A percentile compares a stretch with the other conserved stretches of the same genome.
Conservation (phyloP, 2,797 vertebrate species). For the Corythornis leucogaster region DNA sequence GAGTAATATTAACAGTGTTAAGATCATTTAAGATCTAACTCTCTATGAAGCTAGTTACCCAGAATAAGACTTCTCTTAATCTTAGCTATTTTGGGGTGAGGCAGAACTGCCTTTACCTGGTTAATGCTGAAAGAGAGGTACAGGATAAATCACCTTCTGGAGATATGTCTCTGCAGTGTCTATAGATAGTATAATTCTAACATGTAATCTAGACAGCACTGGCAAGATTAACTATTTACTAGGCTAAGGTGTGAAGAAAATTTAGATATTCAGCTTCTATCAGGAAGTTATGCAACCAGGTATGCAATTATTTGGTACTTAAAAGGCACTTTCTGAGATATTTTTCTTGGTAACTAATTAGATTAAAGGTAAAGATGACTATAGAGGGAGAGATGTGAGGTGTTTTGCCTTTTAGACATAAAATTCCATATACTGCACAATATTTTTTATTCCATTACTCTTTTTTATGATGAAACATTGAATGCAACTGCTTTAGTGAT, state of each 20-base stretch:
- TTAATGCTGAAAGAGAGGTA: not conserved
- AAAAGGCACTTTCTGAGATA: not conserved
- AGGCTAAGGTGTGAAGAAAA: not conserved
- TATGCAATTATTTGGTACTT: not conserved
- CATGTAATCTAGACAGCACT: not conserved
- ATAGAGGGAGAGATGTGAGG: not conserved
- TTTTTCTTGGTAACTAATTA: not conserved
- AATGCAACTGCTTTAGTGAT: not conserved
- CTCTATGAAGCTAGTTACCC: not conserved
- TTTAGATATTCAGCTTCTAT: not conserved
- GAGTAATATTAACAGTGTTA: not conserved
- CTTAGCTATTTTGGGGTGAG: not conserved
- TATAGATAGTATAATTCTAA: not conserved
- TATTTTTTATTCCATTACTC: constrained; percentile 32
- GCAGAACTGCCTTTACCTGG: not conserved
- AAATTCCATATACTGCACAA: not conserved
- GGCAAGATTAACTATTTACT: not conserved
- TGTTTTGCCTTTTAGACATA: not conserved
- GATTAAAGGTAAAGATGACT: not conserved
- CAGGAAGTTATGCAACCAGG: not conserved
- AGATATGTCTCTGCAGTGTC: not conserved
- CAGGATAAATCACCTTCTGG: not conserved
- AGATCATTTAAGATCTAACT: not conserved
- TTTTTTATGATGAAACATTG: constrained; percentile 30
- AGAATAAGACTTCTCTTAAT: not conserved